Evolutionary conservation across 2,888 invertebrate genomes (phyloP).

Genomic region (Tenthredo livida): DNA sequence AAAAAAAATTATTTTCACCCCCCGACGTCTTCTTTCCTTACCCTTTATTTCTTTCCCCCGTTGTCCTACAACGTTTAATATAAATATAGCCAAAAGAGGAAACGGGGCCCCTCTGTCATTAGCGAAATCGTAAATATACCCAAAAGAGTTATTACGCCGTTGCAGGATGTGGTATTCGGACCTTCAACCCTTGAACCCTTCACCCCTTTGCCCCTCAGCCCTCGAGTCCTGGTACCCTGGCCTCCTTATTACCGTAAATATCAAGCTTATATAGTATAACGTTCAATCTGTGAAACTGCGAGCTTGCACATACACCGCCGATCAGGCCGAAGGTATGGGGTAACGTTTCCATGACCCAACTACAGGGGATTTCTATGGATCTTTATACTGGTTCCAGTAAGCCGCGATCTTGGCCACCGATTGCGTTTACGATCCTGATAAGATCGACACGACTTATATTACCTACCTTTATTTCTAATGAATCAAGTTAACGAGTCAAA

Average conservation of each 20-base stretch:
- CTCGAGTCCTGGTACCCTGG: neutral
- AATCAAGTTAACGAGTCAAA: conserved; percentile 16
- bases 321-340: neutral
- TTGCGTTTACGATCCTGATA: conserved; percentile 31
- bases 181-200: conserved; percentile 22
- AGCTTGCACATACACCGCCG: neutral
- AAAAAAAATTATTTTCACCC: neutral
- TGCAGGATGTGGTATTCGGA: neutral
- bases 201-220: neutral
- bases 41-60: neutral
- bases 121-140: conserved; percentile 30
- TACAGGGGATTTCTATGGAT: neutral
- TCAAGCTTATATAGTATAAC: conserved; percentile 21
- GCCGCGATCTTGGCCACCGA: conserved; percentile 21
- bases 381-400: neutral
- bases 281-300: conserved; percentile 24
- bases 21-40: neutral
- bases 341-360: neutral
- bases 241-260: conserved; percentile 41
- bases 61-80: neutral
- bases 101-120: conserved; percentile 17
- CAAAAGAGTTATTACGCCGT: conserved; percentile 7
- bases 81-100: neutral
- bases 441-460: conserved; percentile 21
- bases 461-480: neutral